Conservation (phyloP, 2,888 invertebrate species). For the Cosmia pyralina region DNA sequence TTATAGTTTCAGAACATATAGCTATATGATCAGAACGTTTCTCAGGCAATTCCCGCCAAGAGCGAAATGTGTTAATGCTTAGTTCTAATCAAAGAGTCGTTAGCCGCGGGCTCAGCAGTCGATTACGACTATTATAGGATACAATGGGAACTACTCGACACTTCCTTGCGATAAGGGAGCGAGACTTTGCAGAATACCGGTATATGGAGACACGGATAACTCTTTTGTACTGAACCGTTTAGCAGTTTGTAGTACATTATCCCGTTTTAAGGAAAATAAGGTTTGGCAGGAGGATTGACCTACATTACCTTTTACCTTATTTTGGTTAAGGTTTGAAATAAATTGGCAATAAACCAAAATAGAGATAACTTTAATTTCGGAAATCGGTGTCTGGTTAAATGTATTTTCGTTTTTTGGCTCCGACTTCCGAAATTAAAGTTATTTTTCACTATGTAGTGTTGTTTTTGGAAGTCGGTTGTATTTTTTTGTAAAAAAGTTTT, state of each 20-base stretch:
- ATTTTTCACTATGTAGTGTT: no score
- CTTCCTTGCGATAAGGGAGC: conserved; percentile 76
- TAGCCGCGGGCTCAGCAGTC: conserved; percentile 78
- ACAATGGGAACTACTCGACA: conserved; percentile 78
- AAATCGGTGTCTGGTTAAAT: no score
- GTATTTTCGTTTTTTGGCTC: no score
- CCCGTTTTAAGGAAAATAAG: conserved; percentile 30
- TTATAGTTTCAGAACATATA: conserved; percentile 59
- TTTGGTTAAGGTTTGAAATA: conserved; percentile 11
- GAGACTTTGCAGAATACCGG: conserved; percentile 43
- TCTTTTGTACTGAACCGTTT: conserved; percentile 51
- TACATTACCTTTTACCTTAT: conserved; percentile 44
- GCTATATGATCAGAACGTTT: conserved; percentile 57
- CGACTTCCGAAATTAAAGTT: no score
- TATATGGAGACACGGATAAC: conserved; percentile 51
- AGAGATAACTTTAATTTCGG: no score
- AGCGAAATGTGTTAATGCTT: conserved; percentile 77
- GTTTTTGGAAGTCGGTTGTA: no score
- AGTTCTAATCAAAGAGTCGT: conserved; percentile 84
- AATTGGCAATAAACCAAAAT: conserved; percentile 31
- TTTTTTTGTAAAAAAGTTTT: no score
- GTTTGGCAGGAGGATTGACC: conserved; percentile 21
- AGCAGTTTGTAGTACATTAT: conserved; percentile 43
- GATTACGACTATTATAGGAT: conserved; percentile 81
- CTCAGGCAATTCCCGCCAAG: conserved; percentile 61